Evolutionary conservation across 2,113 vertebrate genomes (phyloP), one percentile per base, ranked within the genome.

Genomic region (Nipponia nippon): DNA sequence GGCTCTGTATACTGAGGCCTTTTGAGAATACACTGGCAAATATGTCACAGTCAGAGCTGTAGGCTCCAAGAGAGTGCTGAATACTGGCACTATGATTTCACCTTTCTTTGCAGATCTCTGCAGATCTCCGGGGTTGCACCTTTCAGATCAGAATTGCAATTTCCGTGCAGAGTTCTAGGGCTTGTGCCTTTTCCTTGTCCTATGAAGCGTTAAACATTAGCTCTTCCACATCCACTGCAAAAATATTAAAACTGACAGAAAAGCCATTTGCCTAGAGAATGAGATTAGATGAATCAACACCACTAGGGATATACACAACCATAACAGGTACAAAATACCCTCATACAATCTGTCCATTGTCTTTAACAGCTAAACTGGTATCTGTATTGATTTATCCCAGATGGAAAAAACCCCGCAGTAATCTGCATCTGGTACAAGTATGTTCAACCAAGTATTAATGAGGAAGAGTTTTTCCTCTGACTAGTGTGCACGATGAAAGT

Each of bases 391-490:
- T 97, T 84, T 77, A 83, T 83, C 91, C 93, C 89, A 96, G 94
- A 83, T 85, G 94, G 76, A 52, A 80, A 58, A 85, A 75, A 16
- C 0, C 27, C 44, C 50, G 61, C n/a, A 47, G 34, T 87, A 76
- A 81, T 44, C 83, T 95, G 87, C 92, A 96, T 96, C 95, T 97
- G 96, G 95, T 92, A 63, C 26, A 77, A 94, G 83, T 71, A 62
- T 73, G 83, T 52, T 80, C 86, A 56, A 52, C 15, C 34, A 89
- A 47, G 8, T 76, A 83, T 50, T 70, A 89, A 75, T 16, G 52
- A 93, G 72, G 87, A 96, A 83, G 75, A 93, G 55, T 34, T 92
- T 79, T 91, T 62, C 49, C 87, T 81, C 58, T 40, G 61, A 53
- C 56, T 50, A 3, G 42, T 7, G 23, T 42, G 52, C 65, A 83